Base-by-base conservation (phyloP, 92 coral and sea anemone genomes). In the Blastomussa wellsi region DNA sequence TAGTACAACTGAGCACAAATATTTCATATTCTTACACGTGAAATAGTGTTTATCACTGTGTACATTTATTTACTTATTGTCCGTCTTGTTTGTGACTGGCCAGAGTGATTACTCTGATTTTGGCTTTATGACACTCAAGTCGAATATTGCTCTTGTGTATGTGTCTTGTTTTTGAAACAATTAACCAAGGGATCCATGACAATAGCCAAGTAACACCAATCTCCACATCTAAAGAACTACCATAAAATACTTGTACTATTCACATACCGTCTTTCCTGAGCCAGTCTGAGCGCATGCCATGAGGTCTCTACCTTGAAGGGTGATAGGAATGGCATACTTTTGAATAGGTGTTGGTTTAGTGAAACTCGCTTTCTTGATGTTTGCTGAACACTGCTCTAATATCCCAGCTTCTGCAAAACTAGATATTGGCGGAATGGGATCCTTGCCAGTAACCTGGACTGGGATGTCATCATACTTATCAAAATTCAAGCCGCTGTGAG, bases 251-350 rank as follows among this genome's bases (percentile, higher is more conserved):
- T 13, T 12, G 39, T 28, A 39, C 19, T 48, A 2, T 62, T 10
- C 41, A 86, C 94, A 91, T 84, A 97, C 99, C 29, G 99, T 97
- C 88, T 96, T 96, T 36, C 99, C 99, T 20, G 99, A 96, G 11
- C 99, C 99, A 37, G 99, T 96, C 76, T 96, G 99, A 14, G 99
- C 99, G 88, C 99, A 96, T 29, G 99, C 99, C 99, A 96, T 96
- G 60, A 96, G 89, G 69, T 96, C 99, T 78, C 95, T 75, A 33
- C 99, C 99, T 70, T 86, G 78, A 60, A 92, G 79, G 26, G 86
- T 81, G 8, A 95, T 93, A 49, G 99, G 99, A 77, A 96, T 89
- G 12, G 99, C 90, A 86, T 92, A 72, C 80, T 96, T 96, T 87
- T 96, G 99, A 22, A 96, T 96, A 2, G 99, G 99, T 39, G 99